These are phyloP conservation scores for Sternotherus odoratus DNA, from an alignment of 2,797 vertebrate species.

Conservation along the genomic window DNA sequence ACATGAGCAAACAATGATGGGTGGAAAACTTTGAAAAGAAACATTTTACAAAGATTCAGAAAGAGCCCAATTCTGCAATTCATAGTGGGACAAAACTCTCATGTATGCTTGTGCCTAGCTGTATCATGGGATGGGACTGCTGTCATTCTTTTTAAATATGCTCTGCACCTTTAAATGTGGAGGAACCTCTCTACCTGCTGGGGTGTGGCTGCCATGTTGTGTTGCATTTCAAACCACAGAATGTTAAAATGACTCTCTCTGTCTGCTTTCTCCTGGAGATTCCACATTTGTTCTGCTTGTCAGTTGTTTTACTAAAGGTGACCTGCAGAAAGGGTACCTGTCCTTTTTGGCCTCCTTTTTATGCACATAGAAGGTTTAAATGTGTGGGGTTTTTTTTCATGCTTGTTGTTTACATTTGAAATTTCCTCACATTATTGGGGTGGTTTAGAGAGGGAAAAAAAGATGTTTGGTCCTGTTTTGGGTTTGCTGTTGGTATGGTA, in stretches of 20 bases:
- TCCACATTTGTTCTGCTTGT: background rate
- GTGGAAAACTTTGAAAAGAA: background rate
- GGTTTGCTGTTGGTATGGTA: background rate
- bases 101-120: background rate
- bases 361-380: background rate
- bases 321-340: background rate
- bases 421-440: background rate
- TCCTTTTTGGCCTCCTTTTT: background rate
- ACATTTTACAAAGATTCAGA: rapidly evolving
- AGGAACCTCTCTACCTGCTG: background rate
- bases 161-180: background rate
- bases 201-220: rapidly evolving
- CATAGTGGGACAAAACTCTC: background rate
- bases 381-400: background rate
- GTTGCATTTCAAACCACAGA: rapidly evolving
- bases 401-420: too few relatives aligned
- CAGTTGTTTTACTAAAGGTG: background rate
- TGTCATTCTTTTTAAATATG: background rate
- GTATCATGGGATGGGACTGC: background rate
- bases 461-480: background rate
- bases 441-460: background rate
- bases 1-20: background rate
- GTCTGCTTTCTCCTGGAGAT: background rate
- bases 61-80: background rate
- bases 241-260: background rate